phyloP scores from a whole-genome alignment of 2,888 invertebrate species.

The Eupithecia abbreviata region DNA sequence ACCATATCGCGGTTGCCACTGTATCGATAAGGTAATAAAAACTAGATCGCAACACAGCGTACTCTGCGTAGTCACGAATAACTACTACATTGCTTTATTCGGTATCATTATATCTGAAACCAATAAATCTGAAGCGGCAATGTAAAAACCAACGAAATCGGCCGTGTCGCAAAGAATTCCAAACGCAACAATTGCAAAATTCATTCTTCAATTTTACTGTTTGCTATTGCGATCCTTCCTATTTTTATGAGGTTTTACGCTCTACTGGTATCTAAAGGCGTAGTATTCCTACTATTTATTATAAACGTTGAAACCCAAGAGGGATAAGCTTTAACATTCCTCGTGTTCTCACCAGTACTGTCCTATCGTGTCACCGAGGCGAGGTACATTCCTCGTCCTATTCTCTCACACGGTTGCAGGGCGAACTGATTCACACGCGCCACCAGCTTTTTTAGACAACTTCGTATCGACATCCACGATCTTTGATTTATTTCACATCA shows the following conservation, averaged over 20 bases:
- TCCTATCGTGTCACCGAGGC: constrained; percentile 52
- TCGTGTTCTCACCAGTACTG: constrained; percentile 21
- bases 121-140: constrained; percentile 51
- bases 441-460: constrained; percentile 66
- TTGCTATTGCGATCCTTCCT: background rate
- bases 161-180: constrained; percentile 45
- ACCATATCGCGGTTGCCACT: constrained; percentile 53
- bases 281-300: background rate
- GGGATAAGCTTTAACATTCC: constrained; percentile 52
- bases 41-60: constrained; percentile 57
- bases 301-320: constrained; percentile 48
- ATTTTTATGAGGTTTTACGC: constrained; percentile 1
- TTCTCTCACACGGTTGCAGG: constrained; percentile 73
- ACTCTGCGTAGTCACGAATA: constrained; percentile 60
- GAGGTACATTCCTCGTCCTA: constrained; percentile 64
- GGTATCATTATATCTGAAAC: constrained; percentile 53
- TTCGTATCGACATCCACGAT: constrained; percentile 68
- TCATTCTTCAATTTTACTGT: background rate
- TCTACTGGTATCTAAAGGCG: background rate
- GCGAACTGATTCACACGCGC: constrained; percentile 79
- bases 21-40: constrained; percentile 61
- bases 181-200: constrained; percentile 35
- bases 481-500: constrained; percentile 81
- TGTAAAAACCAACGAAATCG: constrained; percentile 47
- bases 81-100: constrained; percentile 51